These are phyloP conservation scores for Tineola bisselliella DNA, from an alignment of 2,888 invertebrate species.

Conservation along the genomic window DNA sequence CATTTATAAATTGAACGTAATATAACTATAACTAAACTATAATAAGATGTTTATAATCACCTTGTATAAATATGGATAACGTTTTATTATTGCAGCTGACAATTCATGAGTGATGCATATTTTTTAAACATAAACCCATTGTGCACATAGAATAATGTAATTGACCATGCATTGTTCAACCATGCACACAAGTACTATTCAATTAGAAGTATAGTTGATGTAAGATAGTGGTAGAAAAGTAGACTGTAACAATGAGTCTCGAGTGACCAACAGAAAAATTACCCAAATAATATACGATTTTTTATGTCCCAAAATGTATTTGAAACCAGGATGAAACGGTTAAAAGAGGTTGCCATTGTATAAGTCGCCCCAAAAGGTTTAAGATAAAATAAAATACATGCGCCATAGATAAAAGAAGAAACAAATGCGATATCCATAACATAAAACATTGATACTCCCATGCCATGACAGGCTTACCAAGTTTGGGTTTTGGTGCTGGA, in stretches of 20 bases:
- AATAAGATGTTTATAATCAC: too few species aligned
- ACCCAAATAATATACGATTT: not conserved
- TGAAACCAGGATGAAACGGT: not conserved
- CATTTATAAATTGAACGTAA: too few species aligned
- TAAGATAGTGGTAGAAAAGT: not conserved
- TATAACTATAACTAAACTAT: too few species aligned
- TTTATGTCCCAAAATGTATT: not conserved
- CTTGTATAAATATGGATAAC: too few species aligned
- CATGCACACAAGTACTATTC: not conserved
- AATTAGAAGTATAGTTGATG: not conserved
- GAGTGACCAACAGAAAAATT: not conserved
- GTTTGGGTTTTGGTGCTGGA: slow-evolving; percentile 12
- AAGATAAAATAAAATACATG: too few species aligned
- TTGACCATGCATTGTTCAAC: not conserved
- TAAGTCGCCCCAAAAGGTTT: too few species aligned
- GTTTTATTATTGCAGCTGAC: not conserved
- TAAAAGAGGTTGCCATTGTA: too few species aligned
- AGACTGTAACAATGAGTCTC: not conserved
- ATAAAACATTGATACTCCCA: slow-evolving; percentile 16
- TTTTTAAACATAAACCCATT: not conserved
- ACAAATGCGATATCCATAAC: not conserved
- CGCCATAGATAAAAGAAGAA: not conserved
- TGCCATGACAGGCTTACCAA: slow-evolving; percentile 43
- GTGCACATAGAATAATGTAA: not conserved
- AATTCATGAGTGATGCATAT: not conserved